Evolutionary conservation across 2,113 vertebrate genomes (phyloP), one percentile per base, ranked within the genome.

Genomic region (Tauraco erythrolophus): DNA sequence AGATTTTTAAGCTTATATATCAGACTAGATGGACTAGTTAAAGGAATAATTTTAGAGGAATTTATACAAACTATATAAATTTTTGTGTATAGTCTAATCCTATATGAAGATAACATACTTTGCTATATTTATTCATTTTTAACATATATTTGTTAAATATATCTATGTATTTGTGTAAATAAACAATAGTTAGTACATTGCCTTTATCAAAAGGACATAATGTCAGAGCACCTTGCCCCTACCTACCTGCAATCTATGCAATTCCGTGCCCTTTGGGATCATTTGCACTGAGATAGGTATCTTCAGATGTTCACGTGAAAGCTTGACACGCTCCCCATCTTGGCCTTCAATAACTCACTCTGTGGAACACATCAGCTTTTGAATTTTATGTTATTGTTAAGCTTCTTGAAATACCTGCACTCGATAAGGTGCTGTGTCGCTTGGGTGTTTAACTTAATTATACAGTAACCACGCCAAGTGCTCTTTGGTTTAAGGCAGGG

Each of bases 231-330:
- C 89, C 35, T 87, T 88, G 61, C 6, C 58, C 74, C 74, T 96
- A 37, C n/a, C 60, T 80, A 10, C 64, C 27, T 91, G 39, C 56
- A 92, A 6, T 35, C 64, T 80, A 1, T 33, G 56, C 72, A 77
- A 2, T 87, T 83, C 66, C 37, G 35, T 94, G 94, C 58, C 92
- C 92, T 97, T 92, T 96, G 91, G 88, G 74, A 87, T 91, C 77
- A 53, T 92, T 82, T 68, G 35, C 37, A 7, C 22, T 30, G 35
- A 79, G 93, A 70, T 95, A 91, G 85, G 24, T 27, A 39, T 77
- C 37, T 58, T 65, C 43, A 5, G 3, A 1, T 30, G 53, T 78
- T 27, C 76, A 54, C 0, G 1, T 51, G 94, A 7, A 62, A 79
- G 41, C 68, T 19, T 28, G 46, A 48, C 18, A 7, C 23, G 50